A percentile compares a stretch with the other conserved stretches of the same genome.
Conservation (phyloP, 2,113 vertebrate genomes). For the Kryptolebias marmoratus region DNA sequence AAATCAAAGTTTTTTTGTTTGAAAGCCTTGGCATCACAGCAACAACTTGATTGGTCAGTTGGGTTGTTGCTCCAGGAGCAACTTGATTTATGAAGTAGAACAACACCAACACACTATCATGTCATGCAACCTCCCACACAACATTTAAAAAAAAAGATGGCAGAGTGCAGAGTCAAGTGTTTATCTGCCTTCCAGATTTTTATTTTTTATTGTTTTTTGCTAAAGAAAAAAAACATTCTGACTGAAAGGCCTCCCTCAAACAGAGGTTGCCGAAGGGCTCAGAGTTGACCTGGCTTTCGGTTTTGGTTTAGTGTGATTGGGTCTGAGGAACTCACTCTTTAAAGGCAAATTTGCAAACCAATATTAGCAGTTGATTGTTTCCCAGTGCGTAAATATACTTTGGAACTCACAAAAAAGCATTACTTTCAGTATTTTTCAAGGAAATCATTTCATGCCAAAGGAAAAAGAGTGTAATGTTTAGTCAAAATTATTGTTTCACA, state of each 20-base stretch:
- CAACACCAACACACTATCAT: neutral
- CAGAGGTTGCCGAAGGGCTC: neutral
- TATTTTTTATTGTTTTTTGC: neutral
- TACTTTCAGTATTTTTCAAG: too few species aligned
- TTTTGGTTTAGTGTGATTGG: neutral
- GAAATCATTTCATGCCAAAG: neutral
- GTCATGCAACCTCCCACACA: neutral
- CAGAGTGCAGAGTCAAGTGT: neutral
- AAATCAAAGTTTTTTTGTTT: neutral
- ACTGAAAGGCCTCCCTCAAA: neutral
- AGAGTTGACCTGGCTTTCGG: neutral
- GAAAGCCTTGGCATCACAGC: neutral
- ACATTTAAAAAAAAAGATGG: conserved; percentile 1
- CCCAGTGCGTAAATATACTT: neutral
- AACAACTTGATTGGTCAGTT: neutral
- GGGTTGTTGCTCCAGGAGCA: neutral
- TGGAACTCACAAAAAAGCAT: neutral
- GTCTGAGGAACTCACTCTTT: too few species aligned
- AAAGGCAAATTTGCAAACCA: neutral
- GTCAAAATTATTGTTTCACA: too few species aligned
- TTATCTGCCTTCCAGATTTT: neutral
- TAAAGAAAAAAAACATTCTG: neutral
- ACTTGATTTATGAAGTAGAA: neutral
- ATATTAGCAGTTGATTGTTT: neutral
- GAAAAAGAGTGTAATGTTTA: too few species aligned